A percentile compares a stretch with the other conserved stretches of the same genome.
Conservation (phyloP, 2,113 vertebrate species). For the Epinephelus fuscoguttatus region DNA sequence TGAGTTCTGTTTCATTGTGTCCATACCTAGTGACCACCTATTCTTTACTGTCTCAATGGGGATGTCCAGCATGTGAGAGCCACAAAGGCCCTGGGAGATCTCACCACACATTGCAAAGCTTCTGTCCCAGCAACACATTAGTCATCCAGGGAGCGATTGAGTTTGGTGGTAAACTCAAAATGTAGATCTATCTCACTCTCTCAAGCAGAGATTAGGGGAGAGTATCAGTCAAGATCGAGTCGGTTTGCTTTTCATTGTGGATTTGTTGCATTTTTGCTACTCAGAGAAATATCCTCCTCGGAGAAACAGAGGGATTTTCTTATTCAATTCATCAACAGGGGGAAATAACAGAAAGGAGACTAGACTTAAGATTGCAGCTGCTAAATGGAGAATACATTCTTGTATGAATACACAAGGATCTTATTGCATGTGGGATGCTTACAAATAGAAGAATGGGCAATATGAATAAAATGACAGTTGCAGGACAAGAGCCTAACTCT, state of each 20-base stretch:
- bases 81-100: conserved; percentile 82
- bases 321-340: conserved; percentile 51
- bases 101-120: conserved; percentile 85
- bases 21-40: conserved; percentile 92
- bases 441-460: conserved; percentile 40
- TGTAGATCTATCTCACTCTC: conserved; percentile 73
- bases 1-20: conserved; percentile 86
- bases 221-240: conserved; percentile 46
- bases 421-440: conserved; percentile 44
- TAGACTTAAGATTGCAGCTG: conserved; percentile 34
- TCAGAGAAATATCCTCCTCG: conserved; percentile 32
- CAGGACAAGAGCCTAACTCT: conserved; percentile 40
- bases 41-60: conserved; percentile 90
- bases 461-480: conserved; percentile 47
- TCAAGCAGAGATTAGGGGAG: conserved; percentile 61
- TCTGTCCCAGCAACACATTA: conserved; percentile 87
- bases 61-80: conserved; percentile 82
- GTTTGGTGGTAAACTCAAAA: conserved; percentile 68
- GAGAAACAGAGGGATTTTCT: conserved; percentile 52
- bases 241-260: conserved; percentile 55
- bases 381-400: conserved; percentile 48
- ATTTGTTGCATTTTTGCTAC: conserved; percentile 53
- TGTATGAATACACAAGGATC: conserved; percentile 53
- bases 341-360: conserved; percentile 9
- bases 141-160: conserved; percentile 72